Conservation (phyloP, 2,888 invertebrate genomes). For the Deilephila elpenor region DNA sequence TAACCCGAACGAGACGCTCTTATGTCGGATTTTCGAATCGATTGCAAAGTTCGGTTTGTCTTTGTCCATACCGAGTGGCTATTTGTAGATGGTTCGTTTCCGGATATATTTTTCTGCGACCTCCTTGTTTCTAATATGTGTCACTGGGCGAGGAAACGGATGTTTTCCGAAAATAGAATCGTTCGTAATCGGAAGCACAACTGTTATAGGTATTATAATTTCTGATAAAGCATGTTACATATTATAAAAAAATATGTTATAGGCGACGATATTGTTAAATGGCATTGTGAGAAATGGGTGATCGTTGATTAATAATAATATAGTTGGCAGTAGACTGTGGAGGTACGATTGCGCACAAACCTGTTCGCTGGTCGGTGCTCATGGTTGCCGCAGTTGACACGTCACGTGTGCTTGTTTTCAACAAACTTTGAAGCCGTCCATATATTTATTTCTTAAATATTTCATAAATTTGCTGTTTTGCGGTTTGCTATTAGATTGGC, state of each 20-base stretch:
- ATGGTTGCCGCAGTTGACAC: conserved; percentile 3
- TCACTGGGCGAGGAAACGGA: background rate
- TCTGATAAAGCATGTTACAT: background rate
- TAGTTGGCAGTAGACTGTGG: background rate
- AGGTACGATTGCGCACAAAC: conserved; percentile 10
- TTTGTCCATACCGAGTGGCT: background rate
- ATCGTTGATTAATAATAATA: background rate
- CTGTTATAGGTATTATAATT: background rate
- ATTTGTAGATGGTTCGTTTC: background rate
- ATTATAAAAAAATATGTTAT: no score
- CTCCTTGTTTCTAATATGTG: background rate
- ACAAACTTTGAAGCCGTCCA: background rate
- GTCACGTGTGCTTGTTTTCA: conserved; percentile 25
- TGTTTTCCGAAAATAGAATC: background rate
- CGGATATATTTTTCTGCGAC: background rate
- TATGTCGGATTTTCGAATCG: no score
- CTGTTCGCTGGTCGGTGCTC: conserved; percentile 9
- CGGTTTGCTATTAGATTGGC: no score
- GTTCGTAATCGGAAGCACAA: background rate
- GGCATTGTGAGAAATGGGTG: background rate
- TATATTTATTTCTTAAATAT: no score
- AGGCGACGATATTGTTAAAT: background rate
- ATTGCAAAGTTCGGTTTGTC: background rate
- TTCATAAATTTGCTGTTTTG: no score
- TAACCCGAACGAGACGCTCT: no score